Evolutionary conservation across 2,888 invertebrate genomes (phyloP).

Genomic region (Synanthedon formicaeformis): DNA sequence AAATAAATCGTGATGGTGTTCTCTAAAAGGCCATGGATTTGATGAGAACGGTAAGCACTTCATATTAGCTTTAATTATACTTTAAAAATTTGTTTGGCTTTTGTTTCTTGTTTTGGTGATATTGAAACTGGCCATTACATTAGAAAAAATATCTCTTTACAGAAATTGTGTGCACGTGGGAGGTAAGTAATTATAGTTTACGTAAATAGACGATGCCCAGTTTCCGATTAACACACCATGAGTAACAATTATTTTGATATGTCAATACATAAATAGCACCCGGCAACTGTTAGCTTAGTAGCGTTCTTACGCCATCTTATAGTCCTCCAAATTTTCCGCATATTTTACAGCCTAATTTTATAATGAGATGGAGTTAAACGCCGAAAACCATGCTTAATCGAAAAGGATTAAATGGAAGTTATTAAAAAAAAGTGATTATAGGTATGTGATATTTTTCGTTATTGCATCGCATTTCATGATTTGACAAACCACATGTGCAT

Average conservation of each 20-base stretch:
- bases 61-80: constrained; percentile 35
- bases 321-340: constrained; percentile 63
- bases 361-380: constrained; percentile 39
- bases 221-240: constrained; percentile 41
- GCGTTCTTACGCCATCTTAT: constrained; percentile 71
- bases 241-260: constrained; percentile 57
- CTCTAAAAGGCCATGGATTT: constrained; percentile 71
- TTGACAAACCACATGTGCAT: constrained; percentile 63
- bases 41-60: constrained; percentile 68
- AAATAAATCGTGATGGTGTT: constrained; percentile 68
- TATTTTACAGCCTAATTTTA: constrained; percentile 54
- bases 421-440: constrained; percentile 43
- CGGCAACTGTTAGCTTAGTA: constrained; percentile 45
- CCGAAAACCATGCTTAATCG: constrained; percentile 49
- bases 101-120: constrained; percentile 72
- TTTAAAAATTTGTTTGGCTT: constrained; percentile 64
- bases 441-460: constrained; percentile 58
- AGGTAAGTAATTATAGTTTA: constrained; percentile 64
- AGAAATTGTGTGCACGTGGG: constrained; percentile 67
- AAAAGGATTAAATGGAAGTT: constrained; percentile 40
- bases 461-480: constrained; percentile 56
- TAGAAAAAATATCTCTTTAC: constrained; percentile 71
- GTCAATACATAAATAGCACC: constrained; percentile 64
- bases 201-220: constrained; percentile 46
- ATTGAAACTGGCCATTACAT: constrained; percentile 71